Evolutionary conservation across 1,140 invertebrate species (phyloP).

Genomic region (Saccostrea cuccullata): DNA sequence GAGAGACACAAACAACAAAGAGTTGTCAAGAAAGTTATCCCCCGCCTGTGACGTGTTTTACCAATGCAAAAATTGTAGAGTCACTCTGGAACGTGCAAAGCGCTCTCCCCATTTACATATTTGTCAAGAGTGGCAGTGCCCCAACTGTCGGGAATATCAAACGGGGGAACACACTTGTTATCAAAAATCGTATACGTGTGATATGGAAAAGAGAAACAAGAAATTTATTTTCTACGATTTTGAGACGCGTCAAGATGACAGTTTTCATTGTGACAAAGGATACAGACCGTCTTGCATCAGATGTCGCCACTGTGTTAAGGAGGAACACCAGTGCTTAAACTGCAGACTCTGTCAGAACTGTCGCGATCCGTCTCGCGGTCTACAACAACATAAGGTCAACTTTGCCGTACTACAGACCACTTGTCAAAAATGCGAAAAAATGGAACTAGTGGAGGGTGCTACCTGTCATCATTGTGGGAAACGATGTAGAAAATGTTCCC

Average conservation of each 20-base stretch:
- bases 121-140: neutral
- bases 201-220: neutral
- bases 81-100: neutral
- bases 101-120: neutral
- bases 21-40: neutral
- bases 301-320: conserved; percentile 27
- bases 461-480: neutral
- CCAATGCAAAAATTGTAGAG: neutral
- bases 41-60: neutral
- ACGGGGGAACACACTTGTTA: neutral
- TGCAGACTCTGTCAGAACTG: conserved; percentile 29
- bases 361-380: conserved; percentile 38
- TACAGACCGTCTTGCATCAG: neutral
- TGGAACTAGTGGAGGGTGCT: neutral
- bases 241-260: conserved; percentile 43
- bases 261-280: conserved; percentile 12
- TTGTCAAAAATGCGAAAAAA: conserved; percentile 4
- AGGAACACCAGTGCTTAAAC: conserved; percentile 9
- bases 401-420: neutral
- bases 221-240: conserved; percentile 51
- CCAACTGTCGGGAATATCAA: neutral
- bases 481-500: neutral
- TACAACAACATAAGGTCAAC: conserved; percentile 40
- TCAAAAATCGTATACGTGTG: neutral
- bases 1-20: neutral